These are phyloP conservation scores for Camelus bactrianus DNA, from an alignment of 2,113 vertebrate species.

Conservation along the genomic window DNA sequence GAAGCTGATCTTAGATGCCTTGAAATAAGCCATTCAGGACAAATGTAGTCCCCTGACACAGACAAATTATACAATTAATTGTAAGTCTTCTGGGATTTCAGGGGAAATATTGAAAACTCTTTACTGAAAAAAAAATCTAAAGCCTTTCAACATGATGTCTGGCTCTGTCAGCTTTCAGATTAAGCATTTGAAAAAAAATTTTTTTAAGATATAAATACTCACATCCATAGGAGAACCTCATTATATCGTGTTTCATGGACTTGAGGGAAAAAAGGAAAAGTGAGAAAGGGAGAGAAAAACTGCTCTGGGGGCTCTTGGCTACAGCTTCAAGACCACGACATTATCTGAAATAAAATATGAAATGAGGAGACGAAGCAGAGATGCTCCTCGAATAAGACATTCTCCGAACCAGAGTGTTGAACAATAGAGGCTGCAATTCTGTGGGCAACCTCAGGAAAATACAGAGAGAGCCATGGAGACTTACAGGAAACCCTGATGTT, in stretches of 20 bases:
- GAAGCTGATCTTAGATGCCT: not conserved
- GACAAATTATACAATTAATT: slow-evolving; percentile 63
- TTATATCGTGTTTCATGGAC: slow-evolving; percentile 45
- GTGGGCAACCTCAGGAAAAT: not conserved
- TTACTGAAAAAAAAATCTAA: slow-evolving; percentile 61
- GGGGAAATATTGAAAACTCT: slow-evolving; percentile 57
- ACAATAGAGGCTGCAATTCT: not conserved
- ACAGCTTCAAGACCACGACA: slow-evolving; percentile 48
- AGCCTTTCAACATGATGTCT: slow-evolving; percentile 62
- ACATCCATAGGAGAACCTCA: slow-evolving; percentile 59
- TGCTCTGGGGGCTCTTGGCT: slow-evolving; percentile 21
- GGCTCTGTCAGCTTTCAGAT: slow-evolving; percentile 62
- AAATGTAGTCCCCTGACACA: slow-evolving; percentile 39
- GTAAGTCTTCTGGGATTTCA: slow-evolving; percentile 67
- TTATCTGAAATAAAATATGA: slow-evolving; percentile 35
- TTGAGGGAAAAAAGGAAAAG: slow-evolving; percentile 2
- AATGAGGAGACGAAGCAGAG: slow-evolving; percentile 15
- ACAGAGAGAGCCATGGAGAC: not conserved
- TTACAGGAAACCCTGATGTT: not conserved
- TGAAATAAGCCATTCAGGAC: not conserved
- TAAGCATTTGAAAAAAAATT: not conserved
- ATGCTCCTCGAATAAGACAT: not conserved
- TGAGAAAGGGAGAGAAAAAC: slow-evolving; percentile 58
- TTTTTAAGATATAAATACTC: slow-evolving; percentile 66
- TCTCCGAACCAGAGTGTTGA: not conserved